Base-by-base conservation (phyloP, 2,797 vertebrate genomes). In the Poecile montanus region DNA sequence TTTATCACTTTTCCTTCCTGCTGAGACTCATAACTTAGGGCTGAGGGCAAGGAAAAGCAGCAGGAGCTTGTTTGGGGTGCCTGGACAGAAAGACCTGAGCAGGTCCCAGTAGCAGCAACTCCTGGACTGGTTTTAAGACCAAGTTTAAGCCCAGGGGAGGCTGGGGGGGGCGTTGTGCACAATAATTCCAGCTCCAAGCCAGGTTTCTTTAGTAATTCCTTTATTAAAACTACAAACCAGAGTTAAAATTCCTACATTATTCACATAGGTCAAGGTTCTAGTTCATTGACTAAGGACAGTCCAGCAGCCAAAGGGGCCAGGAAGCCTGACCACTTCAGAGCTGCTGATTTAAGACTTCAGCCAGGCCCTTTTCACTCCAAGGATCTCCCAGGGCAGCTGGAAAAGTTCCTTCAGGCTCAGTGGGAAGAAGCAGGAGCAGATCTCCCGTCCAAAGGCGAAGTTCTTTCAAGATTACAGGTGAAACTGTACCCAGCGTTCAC, bases 151-250 rank as follows among this genome's bases (percentile, higher is more conserved):
- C 8, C 40, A 30, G 18, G 16, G 21, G 18, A n/a, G 11, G 3
- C 5, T 36, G 16, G 10, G 38, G 25, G 25, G 17, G 10, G 1
- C 6, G 38, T 4, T 38, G 21, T 13, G 5, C 16, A 29, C 5
- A 40, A 3, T 9, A 62, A 34, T 7, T 14, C 30, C 22, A 38
- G 74, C 38, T n/a, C 23, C 29, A 13, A 11, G 8, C 6, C 6
- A 8, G 4, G 11, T 4, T 2, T 5, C 18, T 54, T 19, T 3
- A 61, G 10, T 32, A 44, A 23, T 66, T 86, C 42, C 38, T 96
- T 95, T 96, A 96, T 93, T 96, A 51, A 38, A 66, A 61, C 34
- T 85, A 77, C 11, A 91, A 65, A 42, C 3, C 8, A 47, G 57
- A 61, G 34, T 83, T 95, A 95, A 96, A 95, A 89, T 63, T 6